phyloP scores from a whole-genome alignment of 2,113 vertebrate genomes.

The Galeopterus variegatus region DNA sequence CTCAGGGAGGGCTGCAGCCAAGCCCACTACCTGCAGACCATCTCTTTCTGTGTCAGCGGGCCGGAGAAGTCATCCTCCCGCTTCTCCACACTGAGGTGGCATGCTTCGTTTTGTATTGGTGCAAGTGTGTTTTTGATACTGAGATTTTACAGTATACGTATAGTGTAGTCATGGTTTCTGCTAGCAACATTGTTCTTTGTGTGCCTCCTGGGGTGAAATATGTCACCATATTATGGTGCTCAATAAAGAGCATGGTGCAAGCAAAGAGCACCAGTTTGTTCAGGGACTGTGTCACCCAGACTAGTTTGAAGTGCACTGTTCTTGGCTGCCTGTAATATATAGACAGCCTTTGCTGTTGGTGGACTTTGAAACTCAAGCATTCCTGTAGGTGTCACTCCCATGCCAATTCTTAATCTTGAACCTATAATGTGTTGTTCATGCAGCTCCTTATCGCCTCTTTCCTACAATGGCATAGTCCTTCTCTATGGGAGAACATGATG shows the following conservation, averaged over 20 bases:
- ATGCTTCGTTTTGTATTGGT: not conserved
- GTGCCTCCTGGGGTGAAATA: constrained; percentile 24
- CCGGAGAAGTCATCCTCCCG: not conserved
- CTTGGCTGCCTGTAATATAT: not conserved
- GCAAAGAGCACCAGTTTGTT: not conserved
- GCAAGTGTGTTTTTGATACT: not conserved
- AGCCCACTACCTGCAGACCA: not conserved
- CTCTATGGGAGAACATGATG: not conserved
- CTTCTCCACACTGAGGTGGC: not conserved
- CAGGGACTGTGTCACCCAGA: not conserved
- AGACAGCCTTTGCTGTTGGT: not conserved
- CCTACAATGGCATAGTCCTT: not conserved
- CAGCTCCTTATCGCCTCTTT: not conserved
- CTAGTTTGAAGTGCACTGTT: not conserved
- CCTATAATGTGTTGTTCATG: not conserved
- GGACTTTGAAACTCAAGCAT: not conserved
- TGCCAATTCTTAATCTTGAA: not conserved
- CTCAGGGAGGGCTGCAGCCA: not conserved
- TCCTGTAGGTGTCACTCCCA: not conserved
- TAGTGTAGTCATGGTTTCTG: constrained; percentile 23
- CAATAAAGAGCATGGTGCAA: not conserved
- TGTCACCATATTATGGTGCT: constrained; percentile 34
- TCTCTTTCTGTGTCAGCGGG: not conserved
- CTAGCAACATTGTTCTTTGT: not conserved
- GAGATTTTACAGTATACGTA: constrained; percentile 23